Base-by-base conservation (phyloP, 2,888 invertebrate species). In the Crepidodera aurea region DNA sequence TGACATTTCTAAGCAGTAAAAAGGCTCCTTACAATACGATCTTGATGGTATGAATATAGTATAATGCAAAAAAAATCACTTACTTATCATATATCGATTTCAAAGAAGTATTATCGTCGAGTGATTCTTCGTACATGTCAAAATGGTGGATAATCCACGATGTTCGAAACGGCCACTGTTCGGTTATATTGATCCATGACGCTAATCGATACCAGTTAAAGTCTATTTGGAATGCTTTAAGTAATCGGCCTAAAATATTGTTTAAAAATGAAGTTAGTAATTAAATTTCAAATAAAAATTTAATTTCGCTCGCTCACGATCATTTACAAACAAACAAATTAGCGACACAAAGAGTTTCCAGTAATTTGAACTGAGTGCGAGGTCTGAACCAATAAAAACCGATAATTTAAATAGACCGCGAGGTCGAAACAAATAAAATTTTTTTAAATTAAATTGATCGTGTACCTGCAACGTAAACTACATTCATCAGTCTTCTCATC, bases 161-260 rank as follows among this genome's bases (percentile, higher is more conserved):
- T 19, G 97, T 94, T 57, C 98, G 86, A 82, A 96, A 93, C 0
- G 98, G 98, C 98, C 98, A 99, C 80, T 98, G 98, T 79, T 99
- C 99, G 0, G 98, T 96, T 60, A 99, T 89, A 82, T 98, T 98
- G 70, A 98, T 93, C 98, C 98, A 98, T 61, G 95, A 94, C 65
- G 97, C 97, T 72, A 99, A 85, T 73, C 76, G 69, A 82, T 97
- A 95, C 98, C 98, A 99, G 82, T 95, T 96, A 84, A 99, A 99
- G 80, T 99, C 98, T 72, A 99, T 94, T 84, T 97, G 96, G 86
- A 98, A 98, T 77, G 98, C 96, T 86, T 98, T 94, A 71, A 99
- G 85, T 69, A 99, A 86, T 57, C 98, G 92, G 67, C 96, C 96
- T 94, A 55, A 59, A 68, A 70, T 57, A 51, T n/a, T n/a, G n/a